Conservation (phyloP, 2,888 invertebrate genomes). For the Agrotis clavis region DNA sequence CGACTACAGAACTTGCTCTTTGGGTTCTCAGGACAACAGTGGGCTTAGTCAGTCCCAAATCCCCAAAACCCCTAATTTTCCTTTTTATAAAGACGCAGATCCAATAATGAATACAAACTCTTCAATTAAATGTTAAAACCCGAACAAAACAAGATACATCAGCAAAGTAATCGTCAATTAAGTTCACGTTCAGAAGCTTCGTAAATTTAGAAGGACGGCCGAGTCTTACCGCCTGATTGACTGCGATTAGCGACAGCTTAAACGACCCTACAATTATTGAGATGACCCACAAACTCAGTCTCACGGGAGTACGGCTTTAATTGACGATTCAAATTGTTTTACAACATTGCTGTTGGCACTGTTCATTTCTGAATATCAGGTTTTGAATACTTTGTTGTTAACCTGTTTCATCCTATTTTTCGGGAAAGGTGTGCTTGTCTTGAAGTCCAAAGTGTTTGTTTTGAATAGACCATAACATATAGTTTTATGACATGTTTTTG, state of each 20-base stretch:
- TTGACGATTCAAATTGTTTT: constrained; percentile 51
- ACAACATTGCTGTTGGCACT: constrained; percentile 47
- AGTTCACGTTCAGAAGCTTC: constrained; percentile 42
- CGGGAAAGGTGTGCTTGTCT: too few species aligned
- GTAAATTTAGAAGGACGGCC: constrained; percentile 48
- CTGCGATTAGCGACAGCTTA: constrained; percentile 65
- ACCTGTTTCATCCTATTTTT: too few species aligned
- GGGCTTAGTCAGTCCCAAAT: too few species aligned
- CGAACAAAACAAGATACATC: constrained; percentile 24
- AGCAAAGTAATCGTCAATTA: constrained; percentile 60
- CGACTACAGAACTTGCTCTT: too few species aligned
- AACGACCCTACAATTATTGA: constrained; percentile 72
- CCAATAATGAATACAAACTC: neutral
- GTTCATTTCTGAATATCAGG: constrained; percentile 26
- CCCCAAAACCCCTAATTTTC: neutral
- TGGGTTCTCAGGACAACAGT: too few species aligned
- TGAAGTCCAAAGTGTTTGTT: too few species aligned
- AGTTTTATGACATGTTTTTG: too few species aligned
- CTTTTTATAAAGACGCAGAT: neutral
- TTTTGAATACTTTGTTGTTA: constrained; percentile 7
- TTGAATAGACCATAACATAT: too few species aligned
- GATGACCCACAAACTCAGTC: constrained; percentile 69
- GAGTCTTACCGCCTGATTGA: constrained; percentile 68
- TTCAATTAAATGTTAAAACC: constrained; percentile 14
- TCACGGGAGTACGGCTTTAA: constrained; percentile 65